Evolutionary conservation across 1,140 invertebrate genomes (phyloP).

Genomic region (Stegodyphus mimosarum): DNA sequence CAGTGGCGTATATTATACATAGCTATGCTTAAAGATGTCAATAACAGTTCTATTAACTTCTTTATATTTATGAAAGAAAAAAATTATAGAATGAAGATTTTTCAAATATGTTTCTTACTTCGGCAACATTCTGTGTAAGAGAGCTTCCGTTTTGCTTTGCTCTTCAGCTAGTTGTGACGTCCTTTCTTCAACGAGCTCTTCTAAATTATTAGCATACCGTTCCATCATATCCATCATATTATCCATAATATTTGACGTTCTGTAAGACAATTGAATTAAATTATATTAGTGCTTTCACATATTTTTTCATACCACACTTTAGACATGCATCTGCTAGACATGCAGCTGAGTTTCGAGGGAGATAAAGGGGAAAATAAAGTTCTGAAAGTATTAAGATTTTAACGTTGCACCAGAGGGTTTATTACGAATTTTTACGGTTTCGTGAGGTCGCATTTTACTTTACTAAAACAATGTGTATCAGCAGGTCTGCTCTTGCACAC

Average conservation of each 20-base stretch:
- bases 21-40: too few relatives aligned
- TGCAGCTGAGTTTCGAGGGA: neutral
- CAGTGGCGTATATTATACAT: too few relatives aligned
- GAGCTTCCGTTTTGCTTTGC: slow-evolving; percentile 91
- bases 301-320: neutral
- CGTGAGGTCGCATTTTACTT: too few relatives aligned
- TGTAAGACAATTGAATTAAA: slow-evolving; percentile 15
- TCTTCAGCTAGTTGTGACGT: slow-evolving; percentile 89
- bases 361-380: neutral
- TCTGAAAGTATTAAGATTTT: neutral
- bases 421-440: too few relatives aligned
- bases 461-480: too few relatives aligned
- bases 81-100: too few relatives aligned
- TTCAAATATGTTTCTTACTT: slow-evolving; percentile 69
- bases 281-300: neutral
- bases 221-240: slow-evolving; percentile 94
- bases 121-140: slow-evolving; percentile 91
- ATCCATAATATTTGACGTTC: slow-evolving; percentile 89
- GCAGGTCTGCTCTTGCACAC: too few relatives aligned
- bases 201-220: slow-evolving; percentile 93
- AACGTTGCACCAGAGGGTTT: too few relatives aligned
- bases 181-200: slow-evolving; percentile 89
- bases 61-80: too few relatives aligned
- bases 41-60: too few relatives aligned
- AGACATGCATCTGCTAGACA: neutral